These are phyloP conservation scores for Palaemon carinicauda DNA, from an alignment of 1,140 invertebrate genomes.

Conservation along the genomic window DNA sequence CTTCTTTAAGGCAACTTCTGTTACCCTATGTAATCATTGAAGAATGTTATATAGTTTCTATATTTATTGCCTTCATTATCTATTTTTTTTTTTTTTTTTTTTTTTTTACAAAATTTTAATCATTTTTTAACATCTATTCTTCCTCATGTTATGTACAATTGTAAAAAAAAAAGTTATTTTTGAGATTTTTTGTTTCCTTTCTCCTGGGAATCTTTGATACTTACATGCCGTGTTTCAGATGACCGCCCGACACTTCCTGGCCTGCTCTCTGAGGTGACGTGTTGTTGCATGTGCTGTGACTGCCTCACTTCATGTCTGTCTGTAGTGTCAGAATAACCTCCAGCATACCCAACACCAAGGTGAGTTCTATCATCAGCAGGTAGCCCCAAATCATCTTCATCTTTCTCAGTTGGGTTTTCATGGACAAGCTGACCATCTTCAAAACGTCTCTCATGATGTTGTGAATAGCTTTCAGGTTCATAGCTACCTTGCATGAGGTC, in stretches of 20 bases:
- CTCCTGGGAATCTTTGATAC: not conserved
- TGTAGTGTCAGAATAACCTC: not conserved
- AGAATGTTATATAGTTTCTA: too few relatives aligned
- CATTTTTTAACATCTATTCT: too few relatives aligned
- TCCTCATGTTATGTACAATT: too few relatives aligned
- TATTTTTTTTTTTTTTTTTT: too few relatives aligned
- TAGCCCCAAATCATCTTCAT: constrained; percentile 5
- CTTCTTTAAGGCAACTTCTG: too few relatives aligned
- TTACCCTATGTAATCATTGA: too few relatives aligned
- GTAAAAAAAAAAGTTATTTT: too few relatives aligned
- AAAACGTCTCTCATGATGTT: constrained; percentile 41
- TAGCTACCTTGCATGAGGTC: constrained; percentile 18
- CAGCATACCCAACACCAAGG: not conserved
- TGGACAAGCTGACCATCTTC: constrained; percentile 40
- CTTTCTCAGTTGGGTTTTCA: constrained; percentile 39
- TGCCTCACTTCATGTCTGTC: too few relatives aligned
- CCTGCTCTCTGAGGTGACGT: not conserved
- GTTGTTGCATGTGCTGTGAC: constrained; percentile 11
- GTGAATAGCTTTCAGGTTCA: constrained; percentile 30
- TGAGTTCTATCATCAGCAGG: not conserved
- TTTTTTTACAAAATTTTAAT: too few relatives aligned
- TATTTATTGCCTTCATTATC: too few relatives aligned
- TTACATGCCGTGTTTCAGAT: not conserved
- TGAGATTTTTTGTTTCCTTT: too few relatives aligned
- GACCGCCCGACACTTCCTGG: not conserved